Percentiles rank a stretch among this genome's conserved stretches.
phyloP scores from a whole-genome alignment of 2,113 vertebrate genomes.

The Oenanthe oenanthe region DNA sequence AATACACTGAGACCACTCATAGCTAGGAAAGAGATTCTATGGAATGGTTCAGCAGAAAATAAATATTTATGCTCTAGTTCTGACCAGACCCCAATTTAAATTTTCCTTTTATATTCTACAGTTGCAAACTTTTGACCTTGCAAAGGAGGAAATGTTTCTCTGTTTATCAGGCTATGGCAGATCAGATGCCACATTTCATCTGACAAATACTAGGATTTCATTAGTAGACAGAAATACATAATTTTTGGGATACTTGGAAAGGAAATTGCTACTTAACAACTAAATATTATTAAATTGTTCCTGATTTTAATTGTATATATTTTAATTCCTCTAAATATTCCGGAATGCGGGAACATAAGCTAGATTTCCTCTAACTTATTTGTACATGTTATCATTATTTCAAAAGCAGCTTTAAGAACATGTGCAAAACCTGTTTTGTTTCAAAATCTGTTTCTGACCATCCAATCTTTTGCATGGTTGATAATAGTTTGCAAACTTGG shows the following conservation, averaged over 20 bases:
- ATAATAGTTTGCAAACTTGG: not conserved
- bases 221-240: not conserved
- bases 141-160: not conserved
- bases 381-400: not conserved
- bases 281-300: not conserved
- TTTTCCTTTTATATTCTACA: not conserved
- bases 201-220: not conserved
- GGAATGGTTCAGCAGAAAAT: not conserved
- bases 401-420: not conserved
- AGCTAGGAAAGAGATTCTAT: not conserved
- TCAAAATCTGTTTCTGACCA: not conserved
- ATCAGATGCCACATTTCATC: not conserved
- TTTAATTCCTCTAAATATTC: not conserved
- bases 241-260: not conserved
- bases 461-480: not conserved
- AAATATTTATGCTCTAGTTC: not conserved
- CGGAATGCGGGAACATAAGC: accelerated
- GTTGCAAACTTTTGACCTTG: slow-evolving; percentile 13
- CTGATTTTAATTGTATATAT: not conserved
- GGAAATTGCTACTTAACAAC: not conserved
- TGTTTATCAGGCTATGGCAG: not conserved
- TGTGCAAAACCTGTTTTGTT: not conserved
- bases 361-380: not conserved
- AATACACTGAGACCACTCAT: not conserved
- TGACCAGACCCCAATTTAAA: not conserved